Conservation (phyloP, 2,113 vertebrate species). For the Pygoscelis antarcticus region DNA sequence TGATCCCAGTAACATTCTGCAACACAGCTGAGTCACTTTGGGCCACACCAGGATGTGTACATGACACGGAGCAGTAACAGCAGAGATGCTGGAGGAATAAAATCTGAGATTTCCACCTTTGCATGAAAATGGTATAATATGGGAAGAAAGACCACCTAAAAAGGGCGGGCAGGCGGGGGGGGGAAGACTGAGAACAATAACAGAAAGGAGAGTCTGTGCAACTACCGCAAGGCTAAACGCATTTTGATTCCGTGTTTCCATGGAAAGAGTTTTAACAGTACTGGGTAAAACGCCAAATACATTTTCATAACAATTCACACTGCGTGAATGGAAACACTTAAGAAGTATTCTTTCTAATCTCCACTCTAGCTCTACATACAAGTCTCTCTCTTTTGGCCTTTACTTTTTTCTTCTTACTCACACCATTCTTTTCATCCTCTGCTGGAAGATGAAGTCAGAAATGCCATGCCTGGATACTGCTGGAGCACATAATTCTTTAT, state of each 20-base stretch:
- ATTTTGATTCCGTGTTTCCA: background rate
- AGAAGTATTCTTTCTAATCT: background rate
- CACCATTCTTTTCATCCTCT: background rate
- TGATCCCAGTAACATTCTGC: background rate
- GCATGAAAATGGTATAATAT: background rate
- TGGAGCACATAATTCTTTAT: background rate
- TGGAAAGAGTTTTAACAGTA: background rate
- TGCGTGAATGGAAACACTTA: background rate
- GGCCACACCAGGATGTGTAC: background rate
- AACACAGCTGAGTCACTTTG: background rate
- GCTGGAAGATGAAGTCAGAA: background rate
- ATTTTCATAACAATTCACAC: background rate
- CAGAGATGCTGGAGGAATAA: background rate
- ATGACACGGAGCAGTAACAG: background rate
- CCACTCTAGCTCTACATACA: background rate
- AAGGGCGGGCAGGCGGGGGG: background rate
- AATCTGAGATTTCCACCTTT: background rate
- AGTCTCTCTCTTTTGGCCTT: background rate
- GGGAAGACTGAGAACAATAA: background rate
- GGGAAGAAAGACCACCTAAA: background rate
- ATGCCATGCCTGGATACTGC: background rate
- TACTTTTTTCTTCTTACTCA: background rate
- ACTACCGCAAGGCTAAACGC: background rate
- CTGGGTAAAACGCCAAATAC: background rate
- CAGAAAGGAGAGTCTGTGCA: background rate